Evolutionary conservation across 2,797 vertebrate species (phyloP).

Genomic region (Sebastes umbrosus): DNA sequence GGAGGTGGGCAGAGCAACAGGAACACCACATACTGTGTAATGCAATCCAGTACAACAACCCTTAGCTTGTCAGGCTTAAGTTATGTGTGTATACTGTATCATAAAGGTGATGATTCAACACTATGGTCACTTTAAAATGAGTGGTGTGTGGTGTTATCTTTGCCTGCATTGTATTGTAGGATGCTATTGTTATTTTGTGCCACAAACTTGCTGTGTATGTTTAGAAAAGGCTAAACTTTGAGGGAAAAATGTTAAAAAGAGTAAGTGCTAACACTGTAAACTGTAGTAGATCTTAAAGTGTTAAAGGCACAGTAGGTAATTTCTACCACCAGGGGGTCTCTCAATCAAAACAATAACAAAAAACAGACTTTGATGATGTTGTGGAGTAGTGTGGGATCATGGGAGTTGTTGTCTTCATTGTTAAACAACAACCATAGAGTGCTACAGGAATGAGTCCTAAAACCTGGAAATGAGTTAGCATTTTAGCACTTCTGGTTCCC

Average conservation of each 20-base stretch:
- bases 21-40: not conserved
- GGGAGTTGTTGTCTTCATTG: no score
- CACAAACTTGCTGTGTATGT: not conserved
- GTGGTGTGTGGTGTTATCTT: not conserved
- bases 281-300: not conserved
- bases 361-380: not conserved
- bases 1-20: not conserved
- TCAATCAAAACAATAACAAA: not conserved
- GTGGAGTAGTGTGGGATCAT: not conserved
- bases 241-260: not conserved
- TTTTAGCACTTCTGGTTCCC: no score
- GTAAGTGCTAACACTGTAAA: not conserved
- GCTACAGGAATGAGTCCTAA: no score
- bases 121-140: not conserved
- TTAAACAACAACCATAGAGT: not conserved
- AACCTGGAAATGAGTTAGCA: no score
- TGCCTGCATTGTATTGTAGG: not conserved
- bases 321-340: not conserved
- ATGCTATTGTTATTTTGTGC: not conserved
- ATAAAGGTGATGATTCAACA: slow-evolving; percentile 2
- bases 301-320: not conserved
- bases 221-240: not conserved
- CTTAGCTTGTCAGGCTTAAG: not conserved
- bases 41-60: not conserved
- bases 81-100: not conserved